Base-by-base conservation (phyloP, 1,140 invertebrate species). In the Mycetomoellerius zeteki region DNA sequence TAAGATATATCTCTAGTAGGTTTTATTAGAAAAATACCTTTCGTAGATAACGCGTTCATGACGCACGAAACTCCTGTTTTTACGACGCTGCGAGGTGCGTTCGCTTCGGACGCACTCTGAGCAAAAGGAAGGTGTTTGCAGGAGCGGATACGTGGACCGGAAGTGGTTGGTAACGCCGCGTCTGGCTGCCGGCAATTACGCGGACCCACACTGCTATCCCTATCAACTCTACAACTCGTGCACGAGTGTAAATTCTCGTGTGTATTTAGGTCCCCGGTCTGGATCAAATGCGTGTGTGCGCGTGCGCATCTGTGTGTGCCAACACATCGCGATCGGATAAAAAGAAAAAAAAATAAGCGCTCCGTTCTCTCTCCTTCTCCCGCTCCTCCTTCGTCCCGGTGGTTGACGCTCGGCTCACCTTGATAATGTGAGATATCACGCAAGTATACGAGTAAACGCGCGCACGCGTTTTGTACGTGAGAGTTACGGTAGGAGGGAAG, bases 101-200 rank as follows among this genome's bases (percentile, higher is more conserved):
- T 77, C 76, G 72, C 72, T 87, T 87, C 78, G 71, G 65, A 76
- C 73, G 86, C 72, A 75, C 58, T 76, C 37, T 2, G 69, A 87
- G 76, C 86, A 64, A 88, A 88, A 93, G 90, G 91, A 94, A 94
- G 93, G 93, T 94, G 92, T 92, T 92, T 89, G 93, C 85, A 91
- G 91, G 89, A 92, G 89, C 94, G 94, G 93, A 94, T 94, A 94
- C 92, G 92, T 58, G 90, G 92, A 94, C 92, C 93, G 94, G 94
- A 94, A 94, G 93, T 92, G 94, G 93, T 94, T 91, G 92, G 88
- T 93, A 93, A 91, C 91, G 88, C 88, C 86, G 92, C 91, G 93
- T 88, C 90, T 91, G 88, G 91, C 89, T 91, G 91, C 91, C 90
- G 89, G 91, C 93, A 94, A 94, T 94, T 94, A 94, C 90, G 90